Base-by-base conservation (phyloP, 2,888 invertebrate species). In the Oscheius sp. region DNA sequence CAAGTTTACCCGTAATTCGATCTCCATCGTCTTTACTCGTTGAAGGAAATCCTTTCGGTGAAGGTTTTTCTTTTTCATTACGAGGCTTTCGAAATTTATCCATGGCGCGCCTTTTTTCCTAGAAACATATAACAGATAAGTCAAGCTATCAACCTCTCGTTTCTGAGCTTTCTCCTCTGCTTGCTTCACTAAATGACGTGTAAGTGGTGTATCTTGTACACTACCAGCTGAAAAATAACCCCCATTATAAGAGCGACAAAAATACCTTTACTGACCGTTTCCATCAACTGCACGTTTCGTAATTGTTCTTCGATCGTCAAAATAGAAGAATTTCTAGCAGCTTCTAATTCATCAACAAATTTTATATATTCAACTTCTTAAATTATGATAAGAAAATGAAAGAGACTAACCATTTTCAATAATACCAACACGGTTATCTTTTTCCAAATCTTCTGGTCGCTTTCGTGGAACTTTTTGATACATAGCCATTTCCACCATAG, bases 301-400 rank as follows among this genome's bases (percentile, higher is more conserved):
- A 67, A 28, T 28, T 67, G 67, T 26, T 67, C 67, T 20, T 67
- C 67, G 14, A 67, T 17, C 17, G 67, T 59, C 30, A 67, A 38
- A 32, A 49, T 44, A 9, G 28, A 20, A 2, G 20, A 26, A 22
- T 59, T 57, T 26, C 26, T 22, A 12, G 8, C 47, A 9, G 45
- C 26, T 32, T 67, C 59, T 6, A 67, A 32, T 24, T 67, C 49
- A 32, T 67, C 67, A 2, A 67, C 22, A 30, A 67, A 67, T 8
- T 22, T 22, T 6, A 44, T 26, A 47, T 67, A 67, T 24, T 59
- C 67, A 20, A 49, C 24, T 57, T 67, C 67, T 59, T 12, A 24
- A 61, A 45, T 41, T 8, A 6, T 2, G 3, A n/a, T 12, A 38
- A 17, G 20, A 57, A 57, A 38, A 36, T 38, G 1, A 63, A 6